Base-by-base conservation (phyloP, 2,797 vertebrate genomes). In the Melanogrammus aeglefinus region DNA sequence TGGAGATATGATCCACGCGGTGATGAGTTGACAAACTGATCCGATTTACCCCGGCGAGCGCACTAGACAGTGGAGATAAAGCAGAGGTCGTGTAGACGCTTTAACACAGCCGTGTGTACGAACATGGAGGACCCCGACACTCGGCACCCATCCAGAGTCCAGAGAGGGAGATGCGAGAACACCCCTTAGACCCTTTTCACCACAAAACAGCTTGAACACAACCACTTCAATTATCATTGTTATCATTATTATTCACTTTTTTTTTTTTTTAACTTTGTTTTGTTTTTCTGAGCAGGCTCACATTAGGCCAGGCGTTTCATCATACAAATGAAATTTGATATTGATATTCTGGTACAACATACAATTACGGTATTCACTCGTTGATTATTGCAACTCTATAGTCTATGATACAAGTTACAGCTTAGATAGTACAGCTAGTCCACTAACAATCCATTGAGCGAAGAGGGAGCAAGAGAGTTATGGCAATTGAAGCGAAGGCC, bases 351-450 rank as follows among this genome's bases (percentile, higher is more conserved):
- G 82, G 81, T 81, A 85, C 91, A 83, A 90, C 80, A 85, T 78
- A 87, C 76, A 78, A 91, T 89, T 90, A 93, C 89, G 84, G 86
- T 86, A 91, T 89, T 92, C 80, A 91, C 82, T 89, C 81, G 84
- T 86, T 86, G 83, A 89, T 94, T 92, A 94, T 91, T 94, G 93
- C 91, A 86, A 88, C 86, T 91, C 91, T 94, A 93, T 89, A 88
- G 81, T 88, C 85, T 88, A 90, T 90, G 81, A 85, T 90, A 84
- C 83, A 90, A 83, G 88, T 90, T 87, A 92, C 90, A 88, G 86
- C 91, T 86, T 91, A 89, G 81, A 87, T 86, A 88, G 77, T 83
- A 88, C 76, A 86, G 89, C 90, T 89, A 89, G 84, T 86, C 83
- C 84, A 86, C 87, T 77, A 87, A 87, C 78, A 73, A 80, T 83